Evolutionary conservation across 2,888 invertebrate genomes (phyloP).

Genomic region (Incurvaria masculella): DNA sequence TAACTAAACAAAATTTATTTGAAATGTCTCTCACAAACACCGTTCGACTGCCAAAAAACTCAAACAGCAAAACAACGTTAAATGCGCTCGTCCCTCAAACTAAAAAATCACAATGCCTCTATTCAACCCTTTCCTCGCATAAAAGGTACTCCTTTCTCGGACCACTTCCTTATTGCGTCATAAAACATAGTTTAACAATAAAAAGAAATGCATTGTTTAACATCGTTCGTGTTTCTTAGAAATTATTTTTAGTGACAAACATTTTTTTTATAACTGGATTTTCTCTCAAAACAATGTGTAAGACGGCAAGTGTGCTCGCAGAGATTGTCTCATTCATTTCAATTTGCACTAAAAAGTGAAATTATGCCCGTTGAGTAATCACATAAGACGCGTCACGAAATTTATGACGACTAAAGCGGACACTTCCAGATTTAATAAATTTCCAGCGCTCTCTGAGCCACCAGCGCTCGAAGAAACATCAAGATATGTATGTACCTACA

Average conservation of each 20-base stretch:
- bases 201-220: conserved; percentile 14
- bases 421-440: no score
- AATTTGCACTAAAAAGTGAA: no score
- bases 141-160: conserved; percentile 18
- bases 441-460: no score
- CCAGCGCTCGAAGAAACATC: no score
- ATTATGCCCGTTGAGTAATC: no score
- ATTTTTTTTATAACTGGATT: conserved; percentile 9
- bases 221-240: no score
- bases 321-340: no score
- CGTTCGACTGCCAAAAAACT: conserved; percentile 26
- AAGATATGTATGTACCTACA: no score
- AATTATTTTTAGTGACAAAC: conserved; percentile 8
- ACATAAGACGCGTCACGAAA: no score
- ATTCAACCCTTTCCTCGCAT: conserved; percentile 52
- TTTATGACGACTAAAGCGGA: no score
- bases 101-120: conserved; percentile 32
- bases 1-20: conserved; percentile 10
- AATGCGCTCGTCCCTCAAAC: not conserved
- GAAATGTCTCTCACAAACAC: conserved; percentile 7
- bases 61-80: conserved; percentile 21
- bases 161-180: conserved; percentile 52
- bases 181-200: conserved; percentile 26
- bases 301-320: no score
- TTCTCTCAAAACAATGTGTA: conserved; percentile 24